Evolutionary conservation across 1,140 invertebrate species (phyloP).

Genomic region (Hirudo medicinalis): DNA sequence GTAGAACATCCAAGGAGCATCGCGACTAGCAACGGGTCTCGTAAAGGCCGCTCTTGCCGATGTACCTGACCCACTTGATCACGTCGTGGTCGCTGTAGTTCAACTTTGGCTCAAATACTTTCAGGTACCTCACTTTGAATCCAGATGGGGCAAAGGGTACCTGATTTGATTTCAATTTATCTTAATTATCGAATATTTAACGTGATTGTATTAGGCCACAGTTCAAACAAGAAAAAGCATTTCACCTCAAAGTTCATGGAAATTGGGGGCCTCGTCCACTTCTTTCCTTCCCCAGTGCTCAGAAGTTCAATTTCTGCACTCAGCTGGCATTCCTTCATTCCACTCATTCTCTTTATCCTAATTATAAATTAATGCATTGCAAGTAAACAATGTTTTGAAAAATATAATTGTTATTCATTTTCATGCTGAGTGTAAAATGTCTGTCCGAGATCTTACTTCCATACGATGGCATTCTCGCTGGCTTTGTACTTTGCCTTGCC

Average conservation of each 20-base stretch:
- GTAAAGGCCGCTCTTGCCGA: constrained; percentile 93
- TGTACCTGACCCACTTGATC: constrained; percentile 99
- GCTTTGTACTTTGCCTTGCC: constrained; percentile 99
- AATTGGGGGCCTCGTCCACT: constrained; percentile 99
- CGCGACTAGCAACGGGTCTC: constrained; percentile 73
- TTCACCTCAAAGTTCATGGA: constrained; percentile 99
- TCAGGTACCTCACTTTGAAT: constrained; percentile 94
- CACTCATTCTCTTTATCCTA: constrained; percentile 97
- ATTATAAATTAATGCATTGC: constrained; percentile 22
- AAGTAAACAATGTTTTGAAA: not conserved
- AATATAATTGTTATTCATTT: not conserved
- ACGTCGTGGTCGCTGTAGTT: constrained; percentile 99
- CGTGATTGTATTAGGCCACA: not conserved
- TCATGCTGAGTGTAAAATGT: not conserved
- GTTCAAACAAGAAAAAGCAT: not conserved
- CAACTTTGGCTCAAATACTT: constrained; percentile 97
- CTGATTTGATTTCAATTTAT: constrained; percentile 34
- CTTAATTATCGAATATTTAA: constrained; percentile 7
- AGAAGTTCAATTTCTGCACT: constrained; percentile 98
- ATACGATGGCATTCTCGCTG: constrained; percentile 98
- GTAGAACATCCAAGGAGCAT: too few species aligned
- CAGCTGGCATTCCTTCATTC: constrained; percentile 99
- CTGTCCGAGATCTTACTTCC: constrained; percentile 64
- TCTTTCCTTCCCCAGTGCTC: constrained; percentile 85
- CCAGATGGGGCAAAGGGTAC: constrained; percentile 88